Conservation (phyloP, 2,113 vertebrate genomes). For the Anarhynchus alexandrinus region DNA sequence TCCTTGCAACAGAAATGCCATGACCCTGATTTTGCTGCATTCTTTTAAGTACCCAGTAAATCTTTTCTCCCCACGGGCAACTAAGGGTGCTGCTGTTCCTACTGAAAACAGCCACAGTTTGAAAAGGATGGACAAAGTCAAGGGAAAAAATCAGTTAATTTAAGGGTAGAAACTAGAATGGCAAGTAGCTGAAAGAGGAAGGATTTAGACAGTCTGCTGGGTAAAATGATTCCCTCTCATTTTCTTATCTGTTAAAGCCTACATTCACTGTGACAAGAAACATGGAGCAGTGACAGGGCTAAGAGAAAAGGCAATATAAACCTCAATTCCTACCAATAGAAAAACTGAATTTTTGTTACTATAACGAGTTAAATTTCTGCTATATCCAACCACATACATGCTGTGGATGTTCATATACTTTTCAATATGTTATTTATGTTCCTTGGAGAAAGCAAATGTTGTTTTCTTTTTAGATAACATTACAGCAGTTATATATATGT, state of each 20-base stretch:
- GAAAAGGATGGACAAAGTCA: background rate
- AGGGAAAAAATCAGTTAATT: background rate
- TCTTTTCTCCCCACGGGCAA: background rate
- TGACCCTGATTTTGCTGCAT: background rate
- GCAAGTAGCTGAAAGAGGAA: background rate
- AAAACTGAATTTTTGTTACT: background rate
- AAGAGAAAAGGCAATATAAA: background rate
- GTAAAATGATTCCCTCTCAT: background rate
- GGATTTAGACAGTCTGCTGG: background rate
- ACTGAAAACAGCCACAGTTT: background rate
- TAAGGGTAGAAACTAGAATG: background rate
- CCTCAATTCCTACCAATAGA: background rate
- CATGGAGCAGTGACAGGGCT: background rate
- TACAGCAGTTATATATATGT: conserved; percentile 40
- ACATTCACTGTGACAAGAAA: background rate
- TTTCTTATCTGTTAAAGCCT: background rate
- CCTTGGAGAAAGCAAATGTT: conserved; percentile 47
- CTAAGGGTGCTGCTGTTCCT: background rate
- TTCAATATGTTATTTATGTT: conserved; percentile 66
- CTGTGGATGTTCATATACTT: conserved; percentile 50
- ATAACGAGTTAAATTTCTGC: background rate
- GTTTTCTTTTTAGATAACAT: conserved; percentile 31
- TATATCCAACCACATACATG: background rate
- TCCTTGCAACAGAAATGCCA: background rate
- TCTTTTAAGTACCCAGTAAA: background rate